Evolutionary conservation across 2,888 invertebrate species (phyloP).

Genomic region (Euspilapteryx auroguttella): DNA sequence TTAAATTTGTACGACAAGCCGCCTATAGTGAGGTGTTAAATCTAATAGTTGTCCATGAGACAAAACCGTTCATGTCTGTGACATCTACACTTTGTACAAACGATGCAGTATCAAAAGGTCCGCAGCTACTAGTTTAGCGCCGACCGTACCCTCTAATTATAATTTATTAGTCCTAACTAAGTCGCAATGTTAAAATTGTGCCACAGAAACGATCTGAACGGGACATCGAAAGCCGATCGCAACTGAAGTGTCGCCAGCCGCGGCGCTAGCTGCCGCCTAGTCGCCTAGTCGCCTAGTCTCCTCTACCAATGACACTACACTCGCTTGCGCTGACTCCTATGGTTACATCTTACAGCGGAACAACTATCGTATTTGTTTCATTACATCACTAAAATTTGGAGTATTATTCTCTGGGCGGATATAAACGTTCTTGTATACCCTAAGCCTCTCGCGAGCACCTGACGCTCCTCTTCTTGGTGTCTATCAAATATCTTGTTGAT

Average conservation of each 20-base stretch:
- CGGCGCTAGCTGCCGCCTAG: background rate
- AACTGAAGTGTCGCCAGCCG: conserved; percentile 13
- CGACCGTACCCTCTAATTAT: too few species aligned
- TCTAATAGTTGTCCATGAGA: conserved; percentile 26
- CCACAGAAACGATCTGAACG: conserved; percentile 40
- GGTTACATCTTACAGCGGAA: conserved; percentile 25
- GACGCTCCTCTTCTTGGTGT: too few species aligned
- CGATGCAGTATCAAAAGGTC: conserved; percentile 29
- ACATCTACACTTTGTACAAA: conserved; percentile 40
- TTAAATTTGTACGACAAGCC: conserved; percentile 24
- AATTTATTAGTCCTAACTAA: conserved; percentile 53
- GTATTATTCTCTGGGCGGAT: conserved; percentile 30
- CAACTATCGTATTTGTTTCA: conserved; percentile 29
- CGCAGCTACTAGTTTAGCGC: too few species aligned
- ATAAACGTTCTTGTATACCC: conserved; percentile 14
- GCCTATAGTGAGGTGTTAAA: conserved; percentile 27
- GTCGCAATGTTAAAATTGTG: conserved; percentile 50
- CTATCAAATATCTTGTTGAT: too few species aligned
- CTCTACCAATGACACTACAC: too few species aligned
- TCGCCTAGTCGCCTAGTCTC: too few species aligned
- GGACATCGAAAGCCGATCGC: conserved; percentile 32
- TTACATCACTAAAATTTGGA: conserved; percentile 30
- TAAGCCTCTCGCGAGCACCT: too few species aligned
- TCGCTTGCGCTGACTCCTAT: too few species aligned
- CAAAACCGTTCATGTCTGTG: conserved; percentile 26